A percentile compares a stretch with the other conserved stretches of the same genome.
These are phyloP conservation scores for Netelia inedita DNA, from an alignment of 2,888 invertebrate genomes.

Conservation along the genomic window DNA sequence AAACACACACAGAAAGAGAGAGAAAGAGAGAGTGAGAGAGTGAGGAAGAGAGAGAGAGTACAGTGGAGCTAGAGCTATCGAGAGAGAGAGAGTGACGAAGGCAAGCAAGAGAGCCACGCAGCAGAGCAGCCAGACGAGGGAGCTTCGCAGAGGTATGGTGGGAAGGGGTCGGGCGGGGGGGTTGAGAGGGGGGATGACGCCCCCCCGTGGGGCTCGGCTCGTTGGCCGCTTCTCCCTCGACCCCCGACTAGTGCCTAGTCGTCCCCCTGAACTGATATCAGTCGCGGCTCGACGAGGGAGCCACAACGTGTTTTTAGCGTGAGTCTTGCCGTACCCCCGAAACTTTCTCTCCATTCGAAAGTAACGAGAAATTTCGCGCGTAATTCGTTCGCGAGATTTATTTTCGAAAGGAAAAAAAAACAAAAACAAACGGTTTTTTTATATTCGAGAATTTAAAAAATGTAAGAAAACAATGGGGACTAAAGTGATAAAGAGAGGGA, in stretches of 20 bases:
- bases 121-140: conserved; percentile 73
- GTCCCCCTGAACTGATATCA: conserved; percentile 83
- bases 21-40: conserved; percentile 63
- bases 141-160: conserved; percentile 76
- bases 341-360: neutral
- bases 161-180: no score
- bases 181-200: conserved; percentile 69
- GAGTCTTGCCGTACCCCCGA: conserved; percentile 69
- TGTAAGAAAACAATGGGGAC: no score
- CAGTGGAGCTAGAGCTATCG: conserved; percentile 17
- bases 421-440: neutral
- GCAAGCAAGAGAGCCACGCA: conserved; percentile 71
- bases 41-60: conserved; percentile 60
- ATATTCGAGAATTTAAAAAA: neutral
- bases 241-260: conserved; percentile 80
- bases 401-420: neutral
- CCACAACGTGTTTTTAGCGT: conserved; percentile 71
- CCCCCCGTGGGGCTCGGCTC: conserved; percentile 82
- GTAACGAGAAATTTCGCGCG: neutral
- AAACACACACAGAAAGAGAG: conserved; percentile 62
- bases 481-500: no score
- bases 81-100: conserved; percentile 56
- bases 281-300: conserved; percentile 83
- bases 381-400: neutral
- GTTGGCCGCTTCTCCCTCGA: conserved; percentile 75